Percentiles rank a stretch among this genome's conserved stretches.
Evolutionary conservation across 2,888 invertebrate genomes (phyloP).

Genomic region (Spilarctia lutea): DNA sequence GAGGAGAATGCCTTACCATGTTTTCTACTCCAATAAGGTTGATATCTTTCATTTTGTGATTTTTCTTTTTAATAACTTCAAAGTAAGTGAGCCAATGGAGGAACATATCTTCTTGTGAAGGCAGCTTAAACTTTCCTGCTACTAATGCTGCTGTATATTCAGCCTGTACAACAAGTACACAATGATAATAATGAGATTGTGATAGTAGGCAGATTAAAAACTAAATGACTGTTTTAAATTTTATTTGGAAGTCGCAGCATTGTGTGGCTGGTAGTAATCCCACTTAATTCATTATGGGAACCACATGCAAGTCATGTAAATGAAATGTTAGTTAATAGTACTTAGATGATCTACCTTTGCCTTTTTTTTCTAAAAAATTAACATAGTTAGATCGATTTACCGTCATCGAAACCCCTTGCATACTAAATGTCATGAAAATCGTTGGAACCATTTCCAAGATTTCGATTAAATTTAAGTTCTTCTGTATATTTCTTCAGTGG

Average conservation of each 20-base stretch:
- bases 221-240: background rate
- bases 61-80: slow-evolving; percentile 65
- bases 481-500: no score
- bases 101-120: slow-evolving; percentile 88
- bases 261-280: no score
- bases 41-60: slow-evolving; percentile 68
- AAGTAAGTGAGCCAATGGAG: slow-evolving; percentile 85
- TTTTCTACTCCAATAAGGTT: slow-evolving; percentile 65
- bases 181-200: background rate
- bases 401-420: no score
- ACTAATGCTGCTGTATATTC: slow-evolving; percentile 87
- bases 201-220: background rate
- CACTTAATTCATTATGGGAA: no score
- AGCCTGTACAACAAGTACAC: slow-evolving; percentile 45
- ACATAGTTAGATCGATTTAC: no score
- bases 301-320: no score
- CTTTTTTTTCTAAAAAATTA: no score
- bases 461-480: no score
- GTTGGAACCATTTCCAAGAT: no score
- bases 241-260: background rate
- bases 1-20: slow-evolving; percentile 64
- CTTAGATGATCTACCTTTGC: no score
- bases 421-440: no score
- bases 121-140: slow-evolving; percentile 86
- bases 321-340: no score